Base-by-base conservation (phyloP, 2,888 invertebrate species). In the Sceliomorpha sp. region DNA sequence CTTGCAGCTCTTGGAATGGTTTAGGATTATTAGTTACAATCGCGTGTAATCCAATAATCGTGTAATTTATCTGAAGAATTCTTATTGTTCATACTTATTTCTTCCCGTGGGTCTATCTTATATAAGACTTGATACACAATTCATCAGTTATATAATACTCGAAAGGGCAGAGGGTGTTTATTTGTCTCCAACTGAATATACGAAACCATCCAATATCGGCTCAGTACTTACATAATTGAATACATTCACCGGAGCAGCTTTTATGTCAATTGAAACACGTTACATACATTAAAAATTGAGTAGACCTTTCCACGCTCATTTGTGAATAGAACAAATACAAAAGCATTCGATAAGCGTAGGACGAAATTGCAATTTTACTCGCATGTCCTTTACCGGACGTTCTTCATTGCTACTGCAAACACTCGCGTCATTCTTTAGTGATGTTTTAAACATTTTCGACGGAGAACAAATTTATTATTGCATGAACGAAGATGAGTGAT, bases 101-200 rank as follows among this genome's bases (percentile, higher is more conserved):
- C 26, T 6, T 34, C 13, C 42, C 37, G 26, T 37, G 40, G n/a
- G 34, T 26, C 17, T 14, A 32, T 56, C 67, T 80, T 81, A 74
- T 73, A 63, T 71, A 81, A 81, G 64, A 73, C 67, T 62, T 56
- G 58, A 72, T 74, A 72, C 74, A 76, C 73, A 73, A 79, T 79
- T 79, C 75, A 74, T 74, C 77, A 73, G 73, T 82, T 78, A 77
- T 67, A 75, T 75, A 82, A 84, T 76, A 51, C 42, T 45, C 51
- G 63, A 17, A 13, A 14, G 15, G 15, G 36, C 36, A 36, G 12
- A 32, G 44, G 29, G 56, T 70, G 63, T 70, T 77, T 73, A 73
- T 70, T 72, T 72, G 73, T 72, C 70, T 55, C 15, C 40, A 34
- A 24, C 37, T 34, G 27, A 47, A 42, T 24, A 32, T 55, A 36